Conservation (phyloP, 2,888 invertebrate genomes). For the Strigamia crassipes region DNA sequence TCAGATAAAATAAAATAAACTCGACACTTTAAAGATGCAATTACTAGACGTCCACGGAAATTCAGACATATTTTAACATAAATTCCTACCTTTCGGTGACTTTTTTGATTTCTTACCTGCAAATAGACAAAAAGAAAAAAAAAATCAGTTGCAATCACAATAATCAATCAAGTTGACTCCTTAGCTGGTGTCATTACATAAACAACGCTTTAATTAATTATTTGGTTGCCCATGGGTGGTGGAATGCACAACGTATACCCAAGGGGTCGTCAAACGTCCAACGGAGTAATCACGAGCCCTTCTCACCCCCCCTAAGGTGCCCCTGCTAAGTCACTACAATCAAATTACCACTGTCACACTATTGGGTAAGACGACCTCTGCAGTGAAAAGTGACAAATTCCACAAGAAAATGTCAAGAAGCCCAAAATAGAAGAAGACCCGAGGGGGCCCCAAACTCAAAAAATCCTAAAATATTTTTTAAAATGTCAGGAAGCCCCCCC, state of each 20-base stretch:
- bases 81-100: conserved; percentile 5
- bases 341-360: conserved; percentile 17
- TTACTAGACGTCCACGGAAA: too few species aligned
- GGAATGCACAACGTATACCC: background rate
- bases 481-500: too few species aligned
- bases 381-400: background rate
- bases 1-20: background rate
- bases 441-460: too few species aligned
- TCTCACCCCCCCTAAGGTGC: background rate
- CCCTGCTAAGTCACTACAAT: conserved; percentile 17
- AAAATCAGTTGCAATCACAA: background rate
- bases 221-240: background rate
- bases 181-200: background rate
- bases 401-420: background rate
- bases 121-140: background rate
- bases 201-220: conserved; percentile 12
- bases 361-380: background rate
- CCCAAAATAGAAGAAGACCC: too few species aligned
- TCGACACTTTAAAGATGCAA: too few species aligned
- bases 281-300: conserved; percentile 5
- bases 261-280: conserved; percentile 19
- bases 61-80: background rate
- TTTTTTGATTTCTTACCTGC: background rate
- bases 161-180: background rate
- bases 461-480: too few species aligned